Conservation (phyloP, 2,797 vertebrate genomes). For the Sarcophilus harrisii region DNA sequence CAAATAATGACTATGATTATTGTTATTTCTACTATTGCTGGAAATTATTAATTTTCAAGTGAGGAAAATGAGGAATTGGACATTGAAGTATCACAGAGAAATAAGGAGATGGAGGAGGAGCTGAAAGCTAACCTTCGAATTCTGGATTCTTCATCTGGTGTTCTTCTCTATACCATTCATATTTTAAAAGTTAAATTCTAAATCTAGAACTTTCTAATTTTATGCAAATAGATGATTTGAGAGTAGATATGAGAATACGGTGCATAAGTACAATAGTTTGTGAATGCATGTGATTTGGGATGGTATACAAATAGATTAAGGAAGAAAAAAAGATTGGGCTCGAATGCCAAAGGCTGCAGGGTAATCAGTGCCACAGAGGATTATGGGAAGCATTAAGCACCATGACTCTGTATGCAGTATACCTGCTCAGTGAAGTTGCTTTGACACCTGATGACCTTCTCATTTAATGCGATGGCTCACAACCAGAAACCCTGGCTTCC, state of each 20-base stretch:
- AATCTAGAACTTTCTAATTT: background rate
- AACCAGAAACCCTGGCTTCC: background rate
- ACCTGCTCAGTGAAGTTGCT: conserved; percentile 58
- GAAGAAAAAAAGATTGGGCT: background rate
- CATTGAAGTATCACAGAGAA: background rate
- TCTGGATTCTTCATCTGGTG: background rate
- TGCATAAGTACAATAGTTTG: accelerated
- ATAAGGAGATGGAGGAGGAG: background rate
- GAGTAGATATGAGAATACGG: background rate
- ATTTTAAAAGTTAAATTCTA: background rate
- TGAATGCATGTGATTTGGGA: background rate
- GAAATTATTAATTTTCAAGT: background rate
- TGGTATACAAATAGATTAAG: accelerated
- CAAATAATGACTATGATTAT: background rate
- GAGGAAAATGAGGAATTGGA: background rate
- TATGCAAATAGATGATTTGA: background rate
- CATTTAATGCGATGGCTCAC: background rate
- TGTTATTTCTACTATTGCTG: accelerated
- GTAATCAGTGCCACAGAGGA: accelerated
- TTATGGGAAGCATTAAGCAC: background rate
- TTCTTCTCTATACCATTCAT: background rate
- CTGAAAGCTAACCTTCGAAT: background rate
- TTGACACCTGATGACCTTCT: conserved; percentile 69
- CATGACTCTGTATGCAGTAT: background rate
- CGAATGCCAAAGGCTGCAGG: accelerated